Evolutionary conservation across 35 echinoderm and acorn worm species (phyloP).

Genomic region (Apostichopus japonicus): DNA sequence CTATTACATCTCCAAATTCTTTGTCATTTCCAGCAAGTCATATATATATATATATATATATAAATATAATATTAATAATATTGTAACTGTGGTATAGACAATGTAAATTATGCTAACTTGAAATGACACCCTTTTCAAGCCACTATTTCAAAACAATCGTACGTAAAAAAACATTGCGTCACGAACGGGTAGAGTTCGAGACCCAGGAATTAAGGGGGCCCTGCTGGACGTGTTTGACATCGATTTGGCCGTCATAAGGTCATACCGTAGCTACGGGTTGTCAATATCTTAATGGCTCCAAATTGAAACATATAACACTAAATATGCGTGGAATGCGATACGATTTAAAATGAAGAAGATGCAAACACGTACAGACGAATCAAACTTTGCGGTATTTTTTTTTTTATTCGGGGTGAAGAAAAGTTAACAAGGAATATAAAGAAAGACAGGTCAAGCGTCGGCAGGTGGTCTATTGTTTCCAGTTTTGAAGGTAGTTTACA

Average conservation of each 20-base stretch:
- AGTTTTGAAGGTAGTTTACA: conserved; percentile 27
- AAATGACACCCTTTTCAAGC: background rate
- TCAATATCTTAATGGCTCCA: conserved; percentile 32
- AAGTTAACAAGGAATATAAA: background rate
- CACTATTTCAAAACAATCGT: background rate
- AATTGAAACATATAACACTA: conserved; percentile 26
- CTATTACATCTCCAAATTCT: conserved; percentile 5
- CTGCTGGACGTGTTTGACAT: too few relatives aligned
- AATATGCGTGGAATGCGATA: conserved; percentile 31
- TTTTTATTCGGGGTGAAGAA: background rate
- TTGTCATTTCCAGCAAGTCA: background rate
- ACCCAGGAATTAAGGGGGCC: too few relatives aligned
- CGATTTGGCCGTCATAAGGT: too few relatives aligned
- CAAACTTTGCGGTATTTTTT: conserved; percentile 1
- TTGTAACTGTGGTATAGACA: background rate
- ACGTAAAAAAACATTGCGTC: too few relatives aligned
- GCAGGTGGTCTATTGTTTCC: conserved; percentile 43
- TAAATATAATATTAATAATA: too few relatives aligned
- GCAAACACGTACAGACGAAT: background rate
- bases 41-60: too few relatives aligned
- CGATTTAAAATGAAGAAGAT: conserved; percentile 1
- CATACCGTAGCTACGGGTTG: conserved; percentile 15
- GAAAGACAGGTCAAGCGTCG: background rate
- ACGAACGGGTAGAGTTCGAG: too few relatives aligned
- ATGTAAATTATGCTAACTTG: background rate